Base-by-base conservation (phyloP, 2,113 vertebrate species). In the Archocentrus centrarchus region DNA sequence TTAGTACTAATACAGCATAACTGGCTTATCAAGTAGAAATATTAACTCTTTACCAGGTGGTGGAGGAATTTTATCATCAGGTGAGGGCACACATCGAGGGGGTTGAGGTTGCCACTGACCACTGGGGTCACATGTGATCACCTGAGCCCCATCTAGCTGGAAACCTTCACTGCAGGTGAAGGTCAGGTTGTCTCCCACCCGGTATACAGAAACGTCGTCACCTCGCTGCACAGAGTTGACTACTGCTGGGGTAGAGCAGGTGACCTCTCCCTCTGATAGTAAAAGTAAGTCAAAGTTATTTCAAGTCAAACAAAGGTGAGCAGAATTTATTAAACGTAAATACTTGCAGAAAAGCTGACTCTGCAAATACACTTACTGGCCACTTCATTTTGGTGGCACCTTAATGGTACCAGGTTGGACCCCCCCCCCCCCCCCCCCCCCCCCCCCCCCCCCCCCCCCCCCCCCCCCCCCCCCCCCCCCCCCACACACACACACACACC, bases 61-160 rank as follows among this genome's bases (percentile, higher is more conserved):
- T 1, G 1, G 32, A 11, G 17, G 0, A 27, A 39, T 22, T 60
- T 11, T 47, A 1, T 66, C 15, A 2, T 62, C 15, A 1, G 7
- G 64, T 5, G 59, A 41, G 4, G 68, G 73, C 66, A 79, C 77
- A 73, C 94, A 95, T 1, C 0, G 76, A 7, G 94, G 94, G 11
- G 58, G 88, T 11, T 11, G 8, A 32, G 93, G 84, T 32, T 89
- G 64, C 94, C 94, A 95, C 50, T 62, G 81, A 11, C 93, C 92
- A 1, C 13, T 39, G 1, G 89, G 6, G 4, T 82, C 91, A 75
- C 94, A 95, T 0, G 59, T 91, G 84, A 91, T 58, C 47, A 62
- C 39, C 70, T 50, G 60, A 20, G 84, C 59, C 58, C 93, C 94
- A 0, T 77, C 60, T 62, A 94, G 66, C 62, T 81, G 75, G 88